A percentile compares a stretch with the other conserved stretches of the same genome.
Conservation (phyloP, 1,140 invertebrate genomes). For the Atopsyche davidsoni region DNA sequence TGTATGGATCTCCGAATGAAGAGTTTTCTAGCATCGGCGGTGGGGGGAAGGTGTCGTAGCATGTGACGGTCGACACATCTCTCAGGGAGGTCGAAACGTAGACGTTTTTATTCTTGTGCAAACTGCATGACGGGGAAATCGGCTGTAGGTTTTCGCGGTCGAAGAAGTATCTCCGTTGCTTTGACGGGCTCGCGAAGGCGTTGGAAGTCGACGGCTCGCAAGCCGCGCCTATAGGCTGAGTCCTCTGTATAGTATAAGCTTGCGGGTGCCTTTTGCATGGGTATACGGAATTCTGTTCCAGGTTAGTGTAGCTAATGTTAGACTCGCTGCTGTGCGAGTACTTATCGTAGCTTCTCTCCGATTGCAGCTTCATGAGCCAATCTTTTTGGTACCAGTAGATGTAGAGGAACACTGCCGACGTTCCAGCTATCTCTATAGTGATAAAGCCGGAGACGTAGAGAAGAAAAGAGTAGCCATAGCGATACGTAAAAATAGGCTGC, state of each 20-base stretch:
- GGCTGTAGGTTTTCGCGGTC: conserved; percentile 43
- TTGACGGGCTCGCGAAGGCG: conserved; percentile 38
- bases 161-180: conserved; percentile 47
- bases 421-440: conserved; percentile 74
- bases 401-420: conserved; percentile 80
- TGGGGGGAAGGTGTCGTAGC: conserved; percentile 49
- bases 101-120: conserved; percentile 44
- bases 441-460: conserved; percentile 80
- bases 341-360: conserved; percentile 37
- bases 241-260: conserved; percentile 35
- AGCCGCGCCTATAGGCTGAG: conserved; percentile 37
- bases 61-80: conserved; percentile 48
- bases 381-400: conserved; percentile 56
- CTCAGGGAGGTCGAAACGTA: conserved; percentile 48
- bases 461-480: conserved; percentile 82
- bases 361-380: conserved; percentile 46
- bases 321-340: conserved; percentile 26
- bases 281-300: conserved; percentile 34
- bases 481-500: conserved; percentile 74
- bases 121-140: conserved; percentile 36
- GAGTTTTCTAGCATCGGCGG: conserved; percentile 10
- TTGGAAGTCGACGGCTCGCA: conserved; percentile 43
- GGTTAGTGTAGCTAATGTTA: conserved; percentile 34
- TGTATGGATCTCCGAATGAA: conserved; percentile 23
- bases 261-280: conserved; percentile 40